These are phyloP conservation scores for Temnothorax curvispinosus DNA, from an alignment of 1,140 invertebrate species.

Conservation along the genomic window DNA sequence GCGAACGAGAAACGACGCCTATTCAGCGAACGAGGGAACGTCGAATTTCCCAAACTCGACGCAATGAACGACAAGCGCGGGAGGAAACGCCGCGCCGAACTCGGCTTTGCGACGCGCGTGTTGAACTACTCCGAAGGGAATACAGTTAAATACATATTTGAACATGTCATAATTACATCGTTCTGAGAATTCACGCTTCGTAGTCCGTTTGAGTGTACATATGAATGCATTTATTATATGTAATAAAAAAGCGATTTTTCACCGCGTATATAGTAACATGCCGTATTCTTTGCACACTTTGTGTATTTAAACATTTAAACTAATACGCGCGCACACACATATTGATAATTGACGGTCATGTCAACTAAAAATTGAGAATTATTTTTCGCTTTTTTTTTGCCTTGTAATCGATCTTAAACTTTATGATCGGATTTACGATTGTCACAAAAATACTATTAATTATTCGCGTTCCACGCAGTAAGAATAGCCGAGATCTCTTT, in stretches of 20 bases:
- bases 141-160: slow-evolving; percentile 62
- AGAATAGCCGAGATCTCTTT: background rate
- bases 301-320: background rate
- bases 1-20: background rate
- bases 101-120: slow-evolving; percentile 43
- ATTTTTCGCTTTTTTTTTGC: background rate
- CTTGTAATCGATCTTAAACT: background rate
- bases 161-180: slow-evolving; percentile 52
- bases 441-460: background rate
- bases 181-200: slow-evolving; percentile 30
- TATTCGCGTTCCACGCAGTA: background rate
- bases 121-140: slow-evolving; percentile 46
- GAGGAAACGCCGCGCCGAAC: background rate
- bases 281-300: background rate
- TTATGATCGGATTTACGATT: background rate
- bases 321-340: background rate
- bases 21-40: slow-evolving; percentile 7
- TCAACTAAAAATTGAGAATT: background rate
- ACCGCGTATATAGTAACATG: background rate
- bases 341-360: background rate
- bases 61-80: slow-evolving; percentile 23
- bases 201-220: background rate
- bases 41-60: slow-evolving; percentile 45
- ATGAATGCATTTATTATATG: slow-evolving; percentile 27
- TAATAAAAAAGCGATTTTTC: slow-evolving; percentile 36